phyloP scores from a whole-genome alignment of 2,888 invertebrate genomes.

The Pemphredon lugubris region DNA sequence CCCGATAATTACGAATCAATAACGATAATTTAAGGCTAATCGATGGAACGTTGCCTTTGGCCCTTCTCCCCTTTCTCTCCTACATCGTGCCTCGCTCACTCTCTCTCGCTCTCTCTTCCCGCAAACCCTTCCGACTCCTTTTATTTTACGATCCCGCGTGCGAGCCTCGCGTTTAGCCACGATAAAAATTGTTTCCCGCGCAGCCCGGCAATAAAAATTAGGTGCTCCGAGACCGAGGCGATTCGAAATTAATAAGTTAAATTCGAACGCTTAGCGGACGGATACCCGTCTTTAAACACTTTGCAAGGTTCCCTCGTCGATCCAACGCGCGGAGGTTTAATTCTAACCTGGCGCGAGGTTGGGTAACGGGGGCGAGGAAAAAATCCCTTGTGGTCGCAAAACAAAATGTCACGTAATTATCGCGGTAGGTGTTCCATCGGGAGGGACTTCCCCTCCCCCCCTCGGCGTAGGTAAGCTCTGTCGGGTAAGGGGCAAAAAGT shows the following conservation, averaged over 20 bases:
- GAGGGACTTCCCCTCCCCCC: neutral
- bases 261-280: conserved; percentile 30
- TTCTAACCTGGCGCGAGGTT: conserved; percentile 40
- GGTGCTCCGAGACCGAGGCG: conserved; percentile 15
- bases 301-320: no score
- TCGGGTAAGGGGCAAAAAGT: conserved; percentile 48
- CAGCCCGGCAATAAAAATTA: no score
- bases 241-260: conserved; percentile 48
- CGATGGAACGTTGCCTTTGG: conserved; percentile 19
- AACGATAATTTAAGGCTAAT: conserved; percentile 72
- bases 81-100: no score
- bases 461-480: conserved; percentile 22
- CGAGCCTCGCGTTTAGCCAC: no score
- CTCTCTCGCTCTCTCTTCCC: no score
- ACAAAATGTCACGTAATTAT: conserved; percentile 77
- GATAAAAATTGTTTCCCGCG: neutral
- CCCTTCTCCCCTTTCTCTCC: neutral
- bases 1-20: conserved; percentile 76
- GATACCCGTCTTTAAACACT: no score
- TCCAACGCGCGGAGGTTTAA: no score
- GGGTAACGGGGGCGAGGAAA: conserved; percentile 66
- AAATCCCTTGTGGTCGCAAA: conserved; percentile 71
- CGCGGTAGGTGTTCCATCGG: conserved; percentile 74
- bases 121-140: no score
- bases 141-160: no score